Percentiles rank a stretch among this genome's conserved stretches.
phyloP scores from a whole-genome alignment of 2,797 vertebrate species.

The Lateolabrax maculatus region DNA sequence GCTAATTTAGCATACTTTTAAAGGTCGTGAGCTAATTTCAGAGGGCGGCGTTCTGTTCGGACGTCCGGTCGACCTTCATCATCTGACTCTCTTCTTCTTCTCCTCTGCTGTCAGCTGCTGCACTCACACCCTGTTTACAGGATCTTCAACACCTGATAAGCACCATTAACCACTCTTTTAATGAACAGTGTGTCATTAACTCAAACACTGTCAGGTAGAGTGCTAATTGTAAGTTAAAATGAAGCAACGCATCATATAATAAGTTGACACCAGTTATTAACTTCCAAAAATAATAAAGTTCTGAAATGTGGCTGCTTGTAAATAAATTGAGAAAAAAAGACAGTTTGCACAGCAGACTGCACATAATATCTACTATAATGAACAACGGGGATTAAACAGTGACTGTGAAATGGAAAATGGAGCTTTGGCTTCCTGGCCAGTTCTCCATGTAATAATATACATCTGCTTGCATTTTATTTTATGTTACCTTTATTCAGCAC shows the following conservation, averaged over 20 bases:
- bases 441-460: not conserved
- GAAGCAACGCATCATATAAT: constrained; percentile 46
- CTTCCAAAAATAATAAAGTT: constrained; percentile 59
- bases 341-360: constrained; percentile 47
- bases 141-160: constrained; percentile 54
- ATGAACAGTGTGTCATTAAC: constrained; percentile 66
- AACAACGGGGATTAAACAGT: constrained; percentile 45
- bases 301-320: constrained; percentile 38
- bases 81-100: constrained; percentile 7
- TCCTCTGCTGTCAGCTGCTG: constrained; percentile 29
- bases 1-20: constrained; percentile 79
- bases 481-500: constrained; percentile 9
- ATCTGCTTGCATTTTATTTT: not conserved
- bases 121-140: constrained; percentile 4
- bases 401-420: constrained; percentile 28
- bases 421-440: not conserved
- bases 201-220: constrained; percentile 58
- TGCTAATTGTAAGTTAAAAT: constrained; percentile 61
- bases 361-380: constrained; percentile 49
- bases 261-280: constrained; percentile 64
- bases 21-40: constrained; percentile 79
- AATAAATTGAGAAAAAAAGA: constrained; percentile 40
- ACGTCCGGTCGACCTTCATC: constrained; percentile 41
- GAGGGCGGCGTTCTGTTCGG: constrained; percentile 17
- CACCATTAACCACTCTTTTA: constrained; percentile 59